These are phyloP conservation scores for Dicranocentrus wangi DNA, from an alignment of 2,888 invertebrate species.

Conservation along the genomic window DNA sequence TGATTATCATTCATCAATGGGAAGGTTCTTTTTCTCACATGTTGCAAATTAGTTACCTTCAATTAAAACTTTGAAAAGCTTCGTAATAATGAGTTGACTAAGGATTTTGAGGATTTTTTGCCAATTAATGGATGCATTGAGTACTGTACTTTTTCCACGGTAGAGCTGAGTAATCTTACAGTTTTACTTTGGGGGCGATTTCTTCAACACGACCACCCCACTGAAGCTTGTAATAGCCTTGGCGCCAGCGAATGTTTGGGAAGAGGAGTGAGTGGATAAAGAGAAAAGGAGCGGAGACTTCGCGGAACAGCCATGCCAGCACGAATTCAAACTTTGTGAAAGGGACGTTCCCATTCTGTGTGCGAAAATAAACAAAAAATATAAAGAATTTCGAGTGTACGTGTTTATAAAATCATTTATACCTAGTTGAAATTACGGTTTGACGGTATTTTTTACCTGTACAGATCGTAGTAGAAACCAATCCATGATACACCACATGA, in stretches of 20 bases:
- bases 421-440: too few relatives aligned
- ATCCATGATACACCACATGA: conserved; percentile 96
- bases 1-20: conserved; percentile 36
- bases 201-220: conserved; percentile 98
- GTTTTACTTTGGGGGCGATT: conserved; percentile 80
- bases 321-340: conserved; percentile 96
- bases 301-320: conserved; percentile 94
- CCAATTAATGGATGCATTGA: conserved; percentile 7
- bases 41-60: not conserved
- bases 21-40: conserved; percentile 44
- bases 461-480: conserved; percentile 92
- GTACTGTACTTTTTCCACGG: conserved; percentile 18
- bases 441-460: too few relatives aligned
- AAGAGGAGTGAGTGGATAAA: conserved; percentile 89
- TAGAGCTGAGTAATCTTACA: conserved; percentile 37
- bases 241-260: conserved; percentile 94
- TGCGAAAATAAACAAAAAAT: conserved; percentile 69
- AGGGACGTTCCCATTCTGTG: conserved; percentile 90
- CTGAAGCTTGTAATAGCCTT: conserved; percentile 89
- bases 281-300: conserved; percentile 90
- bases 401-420: too few relatives aligned
- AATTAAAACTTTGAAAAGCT: conserved; percentile 24
- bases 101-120: not conserved
- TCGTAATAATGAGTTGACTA: conserved; percentile 3
- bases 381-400: conserved; percentile 1